Evolutionary conservation across 2,797 vertebrate genomes (phyloP).

Genomic region (Leptoclinus maculatus): DNA sequence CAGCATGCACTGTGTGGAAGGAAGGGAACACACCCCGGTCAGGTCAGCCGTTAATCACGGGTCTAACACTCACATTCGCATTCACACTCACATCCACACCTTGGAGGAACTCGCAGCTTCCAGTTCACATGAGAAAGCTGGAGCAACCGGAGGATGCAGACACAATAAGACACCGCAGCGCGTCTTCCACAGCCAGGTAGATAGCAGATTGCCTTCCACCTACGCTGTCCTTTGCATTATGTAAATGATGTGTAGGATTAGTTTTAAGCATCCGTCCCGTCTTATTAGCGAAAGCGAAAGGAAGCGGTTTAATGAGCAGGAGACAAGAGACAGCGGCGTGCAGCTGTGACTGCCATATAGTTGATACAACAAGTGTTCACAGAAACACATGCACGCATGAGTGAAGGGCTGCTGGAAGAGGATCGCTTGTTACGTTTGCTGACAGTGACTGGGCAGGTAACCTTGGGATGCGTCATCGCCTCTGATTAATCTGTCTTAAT

Average conservation of each 20-base stretch:
- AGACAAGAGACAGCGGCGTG: neutral
- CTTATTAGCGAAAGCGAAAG: conserved; percentile 11
- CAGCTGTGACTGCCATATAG: conserved; percentile 16
- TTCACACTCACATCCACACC: conserved; percentile 33
- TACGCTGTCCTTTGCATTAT: conserved; percentile 19
- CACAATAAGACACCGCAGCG: conserved; percentile 12
- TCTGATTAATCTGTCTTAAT: conserved; percentile 15
- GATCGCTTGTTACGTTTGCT: conserved; percentile 6
- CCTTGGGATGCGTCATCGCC: neutral
- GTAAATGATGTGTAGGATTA: conserved; percentile 18
- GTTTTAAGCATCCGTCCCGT: conserved; percentile 29
- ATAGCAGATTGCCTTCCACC: conserved; percentile 9
- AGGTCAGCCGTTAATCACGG: conserved; percentile 31
- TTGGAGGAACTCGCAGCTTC: conserved; percentile 26
- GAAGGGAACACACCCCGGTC: conserved; percentile 16
- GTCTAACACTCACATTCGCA: conserved; percentile 9
- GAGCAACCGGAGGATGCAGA: conserved; percentile 7
- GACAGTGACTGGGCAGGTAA: conserved; percentile 1
- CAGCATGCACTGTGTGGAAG: conserved; percentile 11
- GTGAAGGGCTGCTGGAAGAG: neutral
- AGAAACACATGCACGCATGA: neutral
- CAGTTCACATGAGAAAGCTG: conserved; percentile 30
- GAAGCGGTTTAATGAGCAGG: conserved; percentile 23
- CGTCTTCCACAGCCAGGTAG: conserved; percentile 15
- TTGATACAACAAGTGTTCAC: conserved; percentile 10